Conservation (phyloP, 2,888 invertebrate species). For the Platycheirus albimanus region DNA sequence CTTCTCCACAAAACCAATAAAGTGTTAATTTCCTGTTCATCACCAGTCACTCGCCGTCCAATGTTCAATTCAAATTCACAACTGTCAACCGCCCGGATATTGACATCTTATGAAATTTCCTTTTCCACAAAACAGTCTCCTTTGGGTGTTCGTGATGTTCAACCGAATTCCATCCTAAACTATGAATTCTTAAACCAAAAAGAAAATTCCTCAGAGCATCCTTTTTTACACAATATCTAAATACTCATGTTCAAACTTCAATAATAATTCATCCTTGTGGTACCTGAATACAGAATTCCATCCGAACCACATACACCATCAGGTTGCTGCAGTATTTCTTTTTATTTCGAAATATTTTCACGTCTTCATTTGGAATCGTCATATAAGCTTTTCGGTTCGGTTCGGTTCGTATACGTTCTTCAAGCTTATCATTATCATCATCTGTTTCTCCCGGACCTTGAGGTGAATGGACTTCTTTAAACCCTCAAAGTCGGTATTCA, state of each 20-base stretch:
- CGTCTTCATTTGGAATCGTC: conserved; percentile 28
- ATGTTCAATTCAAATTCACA: conserved; percentile 51
- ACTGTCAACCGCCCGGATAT: conserved; percentile 60
- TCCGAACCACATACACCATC: conserved; percentile 5
- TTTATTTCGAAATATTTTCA: conserved; percentile 32
- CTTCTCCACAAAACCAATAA: not conserved
- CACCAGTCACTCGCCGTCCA: conserved; percentile 7
- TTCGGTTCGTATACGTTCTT: not conserved
- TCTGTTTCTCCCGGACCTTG: conserved; percentile 30
- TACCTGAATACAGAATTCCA: conserved; percentile 48
- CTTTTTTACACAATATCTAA: conserved; percentile 13
- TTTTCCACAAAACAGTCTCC: conserved; percentile 15
- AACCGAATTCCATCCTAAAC: conserved; percentile 17
- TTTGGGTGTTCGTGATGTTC: not conserved
- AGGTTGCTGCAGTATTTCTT: conserved; percentile 20
- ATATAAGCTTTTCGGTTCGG: not conserved
- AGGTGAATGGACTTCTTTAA: conserved; percentile 23
- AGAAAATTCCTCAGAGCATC: conserved; percentile 29
- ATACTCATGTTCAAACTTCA: conserved; percentile 36
- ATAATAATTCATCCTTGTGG: conserved; percentile 44
- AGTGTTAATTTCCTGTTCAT: conserved; percentile 22
- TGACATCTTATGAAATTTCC: conserved; percentile 67
- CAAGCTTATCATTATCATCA: conserved; percentile 7
- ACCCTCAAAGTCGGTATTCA: conserved; percentile 5
- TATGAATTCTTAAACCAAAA: conserved; percentile 1